Base-by-base conservation (phyloP, 2,797 vertebrate species). In the Calcarius lapponicus region DNA sequence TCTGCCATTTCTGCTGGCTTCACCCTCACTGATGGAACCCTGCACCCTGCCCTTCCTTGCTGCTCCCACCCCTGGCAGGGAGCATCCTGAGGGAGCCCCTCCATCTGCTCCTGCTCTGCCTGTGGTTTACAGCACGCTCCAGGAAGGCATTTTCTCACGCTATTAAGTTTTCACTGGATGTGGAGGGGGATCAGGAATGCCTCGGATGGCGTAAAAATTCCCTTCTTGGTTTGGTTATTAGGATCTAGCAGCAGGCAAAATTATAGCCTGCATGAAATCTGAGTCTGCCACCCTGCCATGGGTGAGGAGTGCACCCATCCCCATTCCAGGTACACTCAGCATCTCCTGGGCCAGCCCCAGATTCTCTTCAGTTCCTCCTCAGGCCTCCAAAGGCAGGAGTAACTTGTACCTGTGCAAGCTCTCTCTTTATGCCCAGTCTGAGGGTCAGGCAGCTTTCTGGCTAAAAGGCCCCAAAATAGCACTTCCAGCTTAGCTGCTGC, bases 121-220 rank as follows among this genome's bases (percentile, higher is more conserved):
- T 82, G 71, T 87, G 94, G 86, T 92, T 95, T 90, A 22, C 94
- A 82, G 19, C 11, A 69, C 0, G 0, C 88, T 87, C 65, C 90
- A 91, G 92, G 86, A 96, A 96, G 92, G 93, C 93, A 78, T 96
- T 96, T 97, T 96, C 95, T 95, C 91, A 97, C 78, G 67, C 91
- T 96, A 92, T 95, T 95, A 96, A 96, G 83, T 97, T 96, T 97
- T 97, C 96, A 96, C 95, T 95, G 61, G 92, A 96, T 95, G 82
- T 1, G 13, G 79, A 92, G 88, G 38, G 83, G 93, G 90, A 92
- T 91, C 28, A 81, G 64, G 93, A 96, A 94, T 86, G 90, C 91
- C 64, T 94, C 0, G 3, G 53, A 91, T 5, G 20, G 93, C 1
- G 1, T 84, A 92, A 95, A 95, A 95, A 95, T 89, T 95, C 93